phyloP scores from a whole-genome alignment of 2,797 vertebrate genomes.

The Sardinella longiceps region DNA sequence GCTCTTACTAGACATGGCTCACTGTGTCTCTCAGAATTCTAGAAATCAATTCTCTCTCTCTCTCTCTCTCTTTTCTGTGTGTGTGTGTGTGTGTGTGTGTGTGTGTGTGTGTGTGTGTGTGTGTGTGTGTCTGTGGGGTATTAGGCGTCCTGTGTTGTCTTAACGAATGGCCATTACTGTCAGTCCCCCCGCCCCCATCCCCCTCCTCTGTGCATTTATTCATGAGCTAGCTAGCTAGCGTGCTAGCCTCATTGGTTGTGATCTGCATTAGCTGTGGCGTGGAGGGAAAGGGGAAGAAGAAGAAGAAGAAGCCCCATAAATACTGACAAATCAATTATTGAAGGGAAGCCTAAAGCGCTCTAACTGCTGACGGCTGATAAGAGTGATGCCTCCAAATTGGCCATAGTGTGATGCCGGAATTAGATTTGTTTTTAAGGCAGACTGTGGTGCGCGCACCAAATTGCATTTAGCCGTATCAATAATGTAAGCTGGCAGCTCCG shows the following conservation, averaged over 20 bases:
- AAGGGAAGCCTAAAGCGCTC: neutral
- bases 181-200: neutral
- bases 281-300: too few relatives aligned
- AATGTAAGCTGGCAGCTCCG: constrained; percentile 10
- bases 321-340: constrained; percentile 28
- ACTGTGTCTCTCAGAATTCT: too few relatives aligned
- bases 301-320: neutral
- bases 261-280: neutral
- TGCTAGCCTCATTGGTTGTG: too few relatives aligned
- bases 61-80: too few relatives aligned
- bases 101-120: neutral
- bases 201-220: neutral
- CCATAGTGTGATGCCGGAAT: neutral
- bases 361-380: neutral
- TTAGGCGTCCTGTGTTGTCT: neutral
- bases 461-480: constrained; percentile 22
- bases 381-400: constrained; percentile 5
- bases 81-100: neutral
- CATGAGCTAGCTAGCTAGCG: neutral
- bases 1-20: too few relatives aligned
- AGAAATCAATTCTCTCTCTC: too few relatives aligned
- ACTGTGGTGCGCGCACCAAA: neutral
- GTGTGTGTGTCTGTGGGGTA: neutral
- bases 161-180: constrained; percentile 17
- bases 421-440: constrained; percentile 19